Evolutionary conservation across 2,113 vertebrate genomes (phyloP), one percentile per base, ranked within the genome.

Genomic region (Agapornis roseicollis): DNA sequence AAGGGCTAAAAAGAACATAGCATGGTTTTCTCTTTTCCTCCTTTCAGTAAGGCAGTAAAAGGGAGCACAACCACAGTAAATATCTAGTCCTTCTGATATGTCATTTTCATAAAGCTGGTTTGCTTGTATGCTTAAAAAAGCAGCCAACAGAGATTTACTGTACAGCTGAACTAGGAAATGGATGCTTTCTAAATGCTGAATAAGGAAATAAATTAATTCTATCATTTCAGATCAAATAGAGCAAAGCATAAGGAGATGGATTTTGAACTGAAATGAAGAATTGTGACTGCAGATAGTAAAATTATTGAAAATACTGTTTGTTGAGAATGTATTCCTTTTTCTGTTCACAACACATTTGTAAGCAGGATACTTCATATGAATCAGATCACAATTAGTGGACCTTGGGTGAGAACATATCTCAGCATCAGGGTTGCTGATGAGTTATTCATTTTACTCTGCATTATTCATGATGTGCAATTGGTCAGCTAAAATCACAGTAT

Each of bases 401-500:
- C 42, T 53, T 94, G 82, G 76, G 69, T 85, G 90, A 92, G 89
- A 96, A 93, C 19, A 50, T 37, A 92, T 77, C 74, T 86, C 88
- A 82, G 60, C 85, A 78, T 82, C 78, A 91, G 83, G 78, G 58
- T 18, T 94, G 69, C 72, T 92, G 92, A 86, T 93, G 63, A 83
- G 93, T 88, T 93, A 93, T 94, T 97, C 49, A 95, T 95, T 94
- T 90, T 56, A 56, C 37, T 72, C 68, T 96, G 86, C 78, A 91
- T 97, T 97, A 96, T 96, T 96, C 83, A 92, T 86, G 65, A 82
- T 68, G 63, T 83, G 80, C 84, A 94, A 95, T 11, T 90, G 96
- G 96, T 96, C 94, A 96, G 85, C 88, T 86, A 90, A 95, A 95
- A 96, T 92, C 85, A 93, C 0, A 0, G 56, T 46, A 89, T 81